These are phyloP conservation scores for Tenthredo amoena DNA, from an alignment of 2,888 invertebrate species.

Conservation along the genomic window DNA sequence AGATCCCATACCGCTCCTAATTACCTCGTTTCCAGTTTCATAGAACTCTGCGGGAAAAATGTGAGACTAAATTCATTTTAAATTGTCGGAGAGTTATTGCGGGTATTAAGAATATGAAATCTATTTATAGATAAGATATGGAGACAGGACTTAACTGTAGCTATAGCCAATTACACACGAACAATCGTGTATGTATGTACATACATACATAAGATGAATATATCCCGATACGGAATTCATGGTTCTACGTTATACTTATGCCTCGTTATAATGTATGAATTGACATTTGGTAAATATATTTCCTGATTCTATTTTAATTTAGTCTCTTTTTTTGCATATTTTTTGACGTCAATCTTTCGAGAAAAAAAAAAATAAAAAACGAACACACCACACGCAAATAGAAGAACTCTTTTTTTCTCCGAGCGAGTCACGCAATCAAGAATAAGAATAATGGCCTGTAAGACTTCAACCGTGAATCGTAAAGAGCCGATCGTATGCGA, in stretches of 20 bases:
- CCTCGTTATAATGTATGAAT: not conserved
- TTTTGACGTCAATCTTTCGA: not conserved
- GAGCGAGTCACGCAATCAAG: not conserved
- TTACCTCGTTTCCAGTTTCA: not conserved
- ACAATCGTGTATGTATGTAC: too few species aligned
- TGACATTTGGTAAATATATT: not conserved
- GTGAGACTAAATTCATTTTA: not conserved
- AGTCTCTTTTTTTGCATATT: not conserved
- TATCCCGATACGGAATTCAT: not conserved
- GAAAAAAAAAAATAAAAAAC: not conserved
- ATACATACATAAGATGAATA: too few species aligned
- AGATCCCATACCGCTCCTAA: constrained; percentile 61
- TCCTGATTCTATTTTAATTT: not conserved
- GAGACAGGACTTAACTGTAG: too few species aligned
- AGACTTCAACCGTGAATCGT: not conserved
- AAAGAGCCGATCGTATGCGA: not conserved
- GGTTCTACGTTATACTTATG: not conserved
- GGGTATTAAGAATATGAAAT: not conserved
- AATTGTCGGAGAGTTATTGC: not conserved
- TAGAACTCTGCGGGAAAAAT: not conserved
- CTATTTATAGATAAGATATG: not conserved
- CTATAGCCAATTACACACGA: not conserved
- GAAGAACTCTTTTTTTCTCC: not conserved
- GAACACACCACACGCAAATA: not conserved
- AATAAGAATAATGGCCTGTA: not conserved